Evolutionary conservation across 2,113 vertebrate species (phyloP).

Genomic region (Centropristis striata): DNA sequence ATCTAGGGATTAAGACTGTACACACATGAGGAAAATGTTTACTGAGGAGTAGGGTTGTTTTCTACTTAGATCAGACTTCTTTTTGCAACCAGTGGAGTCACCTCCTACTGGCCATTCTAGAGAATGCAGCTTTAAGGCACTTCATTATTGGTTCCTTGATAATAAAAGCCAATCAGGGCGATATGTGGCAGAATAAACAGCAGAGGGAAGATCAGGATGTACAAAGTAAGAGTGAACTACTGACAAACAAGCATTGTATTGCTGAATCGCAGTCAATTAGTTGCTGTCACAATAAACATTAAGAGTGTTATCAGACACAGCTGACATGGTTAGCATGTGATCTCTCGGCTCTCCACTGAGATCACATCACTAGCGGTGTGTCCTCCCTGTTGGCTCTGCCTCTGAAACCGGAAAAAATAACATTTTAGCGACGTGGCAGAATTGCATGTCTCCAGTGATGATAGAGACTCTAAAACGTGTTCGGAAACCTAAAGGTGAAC

Average conservation of each 20-base stretch:
- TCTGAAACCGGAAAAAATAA: conserved; percentile 28
- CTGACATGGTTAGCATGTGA: conserved; percentile 23
- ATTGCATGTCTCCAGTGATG: background rate
- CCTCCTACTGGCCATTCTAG: too few relatives aligned
- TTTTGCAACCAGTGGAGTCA: too few relatives aligned
- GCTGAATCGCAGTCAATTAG: background rate
- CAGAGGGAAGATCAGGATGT: background rate
- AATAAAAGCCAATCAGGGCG: too few relatives aligned
- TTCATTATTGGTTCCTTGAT: too few relatives aligned
- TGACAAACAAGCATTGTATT: background rate
- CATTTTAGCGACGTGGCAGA: conserved; percentile 29
- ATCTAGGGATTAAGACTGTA: too few relatives aligned
- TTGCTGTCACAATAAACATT: background rate
- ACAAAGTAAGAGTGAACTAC: background rate
- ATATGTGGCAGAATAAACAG: background rate
- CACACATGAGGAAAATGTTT: too few relatives aligned
- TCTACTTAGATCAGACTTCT: too few relatives aligned
- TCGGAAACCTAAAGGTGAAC: background rate
- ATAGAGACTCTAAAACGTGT: background rate
- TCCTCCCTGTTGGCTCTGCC: conserved; percentile 12
- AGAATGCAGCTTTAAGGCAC: too few relatives aligned
- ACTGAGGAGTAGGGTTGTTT: too few relatives aligned
- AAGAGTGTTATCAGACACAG: conserved; percentile 3
- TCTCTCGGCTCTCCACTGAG: conserved; percentile 14
- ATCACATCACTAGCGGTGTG: conserved; percentile 22